Evolutionary conservation across 2,888 invertebrate species (phyloP).

Genomic region (Gastrophysa polygoni): DNA sequence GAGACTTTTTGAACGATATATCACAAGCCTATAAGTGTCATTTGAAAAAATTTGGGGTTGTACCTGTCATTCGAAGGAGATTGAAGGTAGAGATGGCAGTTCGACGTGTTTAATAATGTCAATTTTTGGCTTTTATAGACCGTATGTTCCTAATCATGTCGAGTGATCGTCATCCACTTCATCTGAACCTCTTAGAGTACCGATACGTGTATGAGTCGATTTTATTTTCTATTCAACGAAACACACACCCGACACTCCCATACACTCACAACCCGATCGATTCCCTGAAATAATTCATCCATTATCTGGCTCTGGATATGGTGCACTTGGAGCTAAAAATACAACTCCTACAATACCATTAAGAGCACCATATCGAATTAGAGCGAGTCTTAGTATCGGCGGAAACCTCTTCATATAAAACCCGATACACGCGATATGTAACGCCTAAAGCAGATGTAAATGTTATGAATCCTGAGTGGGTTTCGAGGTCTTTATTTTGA

Average conservation of each 20-base stretch:
- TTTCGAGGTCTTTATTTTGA: constrained; percentile 4
- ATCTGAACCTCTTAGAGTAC: neutral
- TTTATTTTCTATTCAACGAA: neutral
- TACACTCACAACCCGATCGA: neutral
- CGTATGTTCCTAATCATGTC: too few species aligned
- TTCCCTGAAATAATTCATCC: neutral
- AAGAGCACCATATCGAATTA: constrained; percentile 23
- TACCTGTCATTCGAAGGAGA: too few species aligned
- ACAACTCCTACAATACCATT: constrained; percentile 6
- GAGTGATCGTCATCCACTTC: neutral
- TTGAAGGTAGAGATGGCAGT: too few species aligned
- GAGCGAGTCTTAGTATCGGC: constrained; percentile 24
- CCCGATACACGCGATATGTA: constrained; percentile 28
- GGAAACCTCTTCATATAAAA: constrained; percentile 22
- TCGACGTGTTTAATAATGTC: too few species aligned
- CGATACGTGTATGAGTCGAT: neutral
- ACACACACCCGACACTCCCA: neutral
- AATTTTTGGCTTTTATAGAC: too few species aligned
- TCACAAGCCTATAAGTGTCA: too few species aligned
- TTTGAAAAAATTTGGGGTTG: too few species aligned
- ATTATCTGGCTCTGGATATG: neutral
- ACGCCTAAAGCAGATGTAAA: constrained; percentile 25
- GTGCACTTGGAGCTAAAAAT: neutral
- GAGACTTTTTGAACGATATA: too few species aligned
- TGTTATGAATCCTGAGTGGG: constrained; percentile 25